phyloP scores from a whole-genome alignment of 2,888 invertebrate genomes.

The Athalia circularis region DNA sequence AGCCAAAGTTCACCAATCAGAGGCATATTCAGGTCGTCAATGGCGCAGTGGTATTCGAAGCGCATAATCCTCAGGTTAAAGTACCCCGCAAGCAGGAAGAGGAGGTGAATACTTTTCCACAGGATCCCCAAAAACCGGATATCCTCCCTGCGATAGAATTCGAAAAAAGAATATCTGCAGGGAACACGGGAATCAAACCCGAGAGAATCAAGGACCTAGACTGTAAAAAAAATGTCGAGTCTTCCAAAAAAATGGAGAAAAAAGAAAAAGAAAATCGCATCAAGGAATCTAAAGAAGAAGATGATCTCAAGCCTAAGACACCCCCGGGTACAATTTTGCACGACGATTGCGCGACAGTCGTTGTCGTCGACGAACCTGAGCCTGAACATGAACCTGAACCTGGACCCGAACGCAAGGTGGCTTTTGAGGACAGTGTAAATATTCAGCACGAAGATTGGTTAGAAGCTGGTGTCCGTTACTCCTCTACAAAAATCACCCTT shows the following conservation, averaged over 20 bases:
- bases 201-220: too few species aligned
- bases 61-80: conserved; percentile 21
- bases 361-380: conserved; percentile 64
- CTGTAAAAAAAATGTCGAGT: too few species aligned
- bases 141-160: background rate
- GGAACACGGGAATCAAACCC: background rate
- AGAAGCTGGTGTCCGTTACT: conserved; percentile 69
- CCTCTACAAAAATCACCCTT: conserved; percentile 70
- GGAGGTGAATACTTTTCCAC: background rate
- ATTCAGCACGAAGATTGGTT: conserved; percentile 71
- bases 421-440: conserved; percentile 61
- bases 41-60: conserved; percentile 39
- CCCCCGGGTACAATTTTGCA: conserved; percentile 53
- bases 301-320: background rate
- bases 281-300: background rate
- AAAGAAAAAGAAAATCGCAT: background rate
- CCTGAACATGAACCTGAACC: background rate
- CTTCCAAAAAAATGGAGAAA: too few species aligned
- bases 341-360: conserved; percentile 66
- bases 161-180: background rate
- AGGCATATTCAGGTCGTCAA: conserved; percentile 35
- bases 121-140: background rate
- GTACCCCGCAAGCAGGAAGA: background rate
- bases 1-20: conserved; percentile 25
- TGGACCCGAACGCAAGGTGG: conserved; percentile 59